Evolutionary conservation across 2,113 vertebrate species (phyloP), one percentile per base, ranked within the genome.

Genomic region (Mesitornis unicolor): DNA sequence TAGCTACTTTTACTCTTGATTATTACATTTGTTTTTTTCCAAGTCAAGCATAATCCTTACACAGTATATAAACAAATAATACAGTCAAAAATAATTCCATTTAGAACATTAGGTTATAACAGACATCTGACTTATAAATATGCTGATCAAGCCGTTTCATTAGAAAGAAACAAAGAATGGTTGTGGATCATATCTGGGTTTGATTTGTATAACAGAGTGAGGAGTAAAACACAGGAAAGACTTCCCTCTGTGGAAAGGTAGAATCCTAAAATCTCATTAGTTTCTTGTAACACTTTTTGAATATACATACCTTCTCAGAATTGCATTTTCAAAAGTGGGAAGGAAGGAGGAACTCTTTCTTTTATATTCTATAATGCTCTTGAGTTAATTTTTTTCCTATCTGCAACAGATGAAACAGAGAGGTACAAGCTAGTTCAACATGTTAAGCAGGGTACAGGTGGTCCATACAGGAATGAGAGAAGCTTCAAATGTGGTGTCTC

Each of bases 361-460:
- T 64, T 77, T 4, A 16, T 0, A 0, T 45, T 22, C 22, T 77
- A 7, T 11, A 29, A 7, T 12, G 5, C 31, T 36, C 40, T 7
- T n/a, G 4, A 3, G 3, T 54, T 77, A 64, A 8, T 0, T 38
- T 90, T 69, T 60, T 59, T 24, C 35, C 33, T 19, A 50, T 36
- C 18, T 82, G 15, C 14, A 69, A 24, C 8, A 50, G 13, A 36
- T 10, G 18, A 68, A 95, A 35, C 4, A 77, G 42, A 53, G 16
- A 19, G 10, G 3, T 26, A 19, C 16, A 36, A 64, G 5, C 2
- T 45, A 54, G 1, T 54, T 36, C 54, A 60, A 7, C 35, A n/a
- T 56, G 6, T 43, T 61, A 33, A 20, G 36, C 29, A 47, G 10
- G 7, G 4, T 67, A 25, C 19, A 43, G 7, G 11, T 60, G 7